phyloP scores from a whole-genome alignment of 2,888 invertebrate genomes.

The Salticus scenicus region DNA sequence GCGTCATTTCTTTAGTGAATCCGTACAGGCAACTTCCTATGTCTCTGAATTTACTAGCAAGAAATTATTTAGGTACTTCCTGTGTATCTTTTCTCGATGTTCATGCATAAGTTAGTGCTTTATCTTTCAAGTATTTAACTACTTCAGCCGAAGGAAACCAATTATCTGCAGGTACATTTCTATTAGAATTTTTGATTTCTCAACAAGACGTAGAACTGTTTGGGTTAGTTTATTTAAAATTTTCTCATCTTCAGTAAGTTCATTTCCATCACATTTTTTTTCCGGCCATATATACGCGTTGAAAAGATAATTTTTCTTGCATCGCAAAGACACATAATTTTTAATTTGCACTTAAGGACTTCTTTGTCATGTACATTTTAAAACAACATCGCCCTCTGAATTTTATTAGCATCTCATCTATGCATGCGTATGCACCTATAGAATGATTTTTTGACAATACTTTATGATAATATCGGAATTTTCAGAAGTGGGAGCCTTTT shows the following conservation, averaged over 20 bases:
- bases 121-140: background rate
- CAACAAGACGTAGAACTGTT: background rate
- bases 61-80: background rate
- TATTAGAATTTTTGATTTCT: background rate
- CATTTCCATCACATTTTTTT: background rate
- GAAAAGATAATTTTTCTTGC: too few species aligned
- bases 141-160: background rate
- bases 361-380: background rate
- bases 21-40: background rate
- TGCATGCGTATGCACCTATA: background rate
- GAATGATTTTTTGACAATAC: background rate
- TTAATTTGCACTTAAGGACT: background rate
- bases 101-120: background rate
- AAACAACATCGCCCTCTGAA: background rate
- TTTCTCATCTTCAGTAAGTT: too few species aligned
- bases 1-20: background rate
- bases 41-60: background rate
- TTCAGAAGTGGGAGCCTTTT: background rate
- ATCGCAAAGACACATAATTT: too few species aligned
- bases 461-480: background rate
- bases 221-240: background rate
- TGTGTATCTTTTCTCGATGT: background rate
- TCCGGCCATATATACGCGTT: too few species aligned
- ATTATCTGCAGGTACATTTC: slow-evolving; percentile 6
- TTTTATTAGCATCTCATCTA: background rate